phyloP scores from a whole-genome alignment of 2,888 invertebrate genomes.

The Meta bourneti region DNA sequence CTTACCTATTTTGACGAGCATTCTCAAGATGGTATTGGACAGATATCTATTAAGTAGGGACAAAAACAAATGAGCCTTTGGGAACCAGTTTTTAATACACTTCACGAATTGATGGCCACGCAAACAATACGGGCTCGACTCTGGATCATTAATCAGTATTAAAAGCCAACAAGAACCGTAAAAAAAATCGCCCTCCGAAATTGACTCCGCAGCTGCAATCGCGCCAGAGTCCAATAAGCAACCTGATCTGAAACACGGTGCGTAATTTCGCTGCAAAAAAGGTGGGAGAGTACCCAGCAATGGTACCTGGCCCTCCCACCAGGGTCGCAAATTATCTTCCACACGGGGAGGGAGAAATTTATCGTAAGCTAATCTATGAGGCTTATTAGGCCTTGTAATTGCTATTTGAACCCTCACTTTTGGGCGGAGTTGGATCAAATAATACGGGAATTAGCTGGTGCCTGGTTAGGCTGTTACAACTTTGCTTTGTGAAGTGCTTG shows the following conservation, averaged over 20 bases:
- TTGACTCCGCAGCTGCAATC: constrained; percentile 68
- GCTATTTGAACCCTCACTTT: constrained; percentile 72
- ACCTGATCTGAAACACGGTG: constrained; percentile 44
- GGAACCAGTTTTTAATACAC: constrained; percentile 70
- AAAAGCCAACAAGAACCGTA: constrained; percentile 68
- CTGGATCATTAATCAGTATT: constrained; percentile 74
- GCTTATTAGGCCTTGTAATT: constrained; percentile 75
- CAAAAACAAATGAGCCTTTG: constrained; percentile 18
- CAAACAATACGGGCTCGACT: constrained; percentile 67
- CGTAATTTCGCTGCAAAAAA: constrained; percentile 69
- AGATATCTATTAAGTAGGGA: not conserved
- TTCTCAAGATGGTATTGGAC: not conserved
- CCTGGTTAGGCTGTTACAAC: constrained; percentile 45
- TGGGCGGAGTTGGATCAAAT: constrained; percentile 74
- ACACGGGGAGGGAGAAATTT: constrained; percentile 32
- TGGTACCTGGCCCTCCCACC: constrained; percentile 71
- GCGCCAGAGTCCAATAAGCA: constrained; percentile 37
- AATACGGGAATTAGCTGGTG: constrained; percentile 68
- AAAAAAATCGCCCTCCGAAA: constrained; percentile 74
- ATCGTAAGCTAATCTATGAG: constrained; percentile 73
- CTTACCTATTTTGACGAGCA: not conserved
- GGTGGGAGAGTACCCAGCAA: constrained; percentile 62
- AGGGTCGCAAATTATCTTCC: constrained; percentile 73
- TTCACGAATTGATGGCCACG: constrained; percentile 61
- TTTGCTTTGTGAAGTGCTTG: not conserved